A percentile compares a stretch with the other conserved stretches of the same genome.
phyloP scores from a whole-genome alignment of 2,113 vertebrate genomes.

The Sapayoa aenigma region DNA sequence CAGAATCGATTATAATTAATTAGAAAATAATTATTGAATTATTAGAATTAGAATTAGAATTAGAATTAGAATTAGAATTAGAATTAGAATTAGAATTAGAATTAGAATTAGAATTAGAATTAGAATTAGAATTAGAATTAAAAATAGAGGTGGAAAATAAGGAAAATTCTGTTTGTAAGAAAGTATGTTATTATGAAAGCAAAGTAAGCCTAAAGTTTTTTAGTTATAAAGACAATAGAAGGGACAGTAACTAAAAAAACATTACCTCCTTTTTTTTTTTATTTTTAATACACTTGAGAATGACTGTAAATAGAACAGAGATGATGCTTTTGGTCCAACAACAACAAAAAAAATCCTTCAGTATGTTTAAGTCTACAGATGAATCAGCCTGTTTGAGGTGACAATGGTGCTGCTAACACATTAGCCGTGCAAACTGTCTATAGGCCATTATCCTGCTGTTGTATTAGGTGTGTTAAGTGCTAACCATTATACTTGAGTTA shows the following conservation, averaged over 20 bases:
- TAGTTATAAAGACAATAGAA: background rate
- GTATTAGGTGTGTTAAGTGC: background rate
- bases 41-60: too few relatives aligned
- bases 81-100: background rate
- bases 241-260: background rate
- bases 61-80: background rate
- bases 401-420: background rate
- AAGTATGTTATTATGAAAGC: background rate
- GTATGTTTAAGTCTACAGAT: background rate
- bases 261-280: background rate
- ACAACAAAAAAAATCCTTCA: background rate
- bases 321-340: background rate
- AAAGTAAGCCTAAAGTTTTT: background rate
- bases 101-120: background rate
- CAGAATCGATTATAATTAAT: background rate
- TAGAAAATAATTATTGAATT: background rate
- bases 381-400: background rate
- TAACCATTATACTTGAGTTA: background rate
- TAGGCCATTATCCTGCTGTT: background rate
- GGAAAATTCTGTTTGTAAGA: background rate
- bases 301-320: background rate
- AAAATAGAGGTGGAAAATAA: background rate
- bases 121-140: background rate
- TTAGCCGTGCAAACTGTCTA: background rate
- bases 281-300: background rate